Base-by-base conservation (phyloP, 2,888 invertebrate genomes). In the Drymonia ruficornis region DNA sequence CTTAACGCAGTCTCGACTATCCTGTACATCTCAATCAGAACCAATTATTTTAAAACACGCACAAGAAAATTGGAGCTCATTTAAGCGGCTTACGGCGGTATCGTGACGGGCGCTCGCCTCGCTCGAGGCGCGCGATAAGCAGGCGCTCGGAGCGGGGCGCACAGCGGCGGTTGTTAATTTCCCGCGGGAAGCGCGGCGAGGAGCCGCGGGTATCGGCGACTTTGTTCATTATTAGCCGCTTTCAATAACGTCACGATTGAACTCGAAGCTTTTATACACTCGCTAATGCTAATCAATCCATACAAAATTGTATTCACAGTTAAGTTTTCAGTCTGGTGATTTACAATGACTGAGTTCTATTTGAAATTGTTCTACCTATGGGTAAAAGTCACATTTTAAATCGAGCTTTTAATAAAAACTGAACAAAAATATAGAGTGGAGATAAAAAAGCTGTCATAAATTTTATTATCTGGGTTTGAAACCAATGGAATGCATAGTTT, bases 201-300 rank as follows among this genome's bases (percentile, higher is more conserved):
- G 15, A 7, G 40, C 16, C 40, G 40, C 40, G 16, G 18, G 13
- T 43, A 13, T 43, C 23, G 43, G 43, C 43, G 43, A 43, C 43
- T 23, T 19, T 43, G 43, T 43, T 43, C 43, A 43, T 43, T 43
- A 43, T 43, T 43, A 43, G 43, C 19, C 19, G 43, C 43, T 43
- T 43, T 13, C 19, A 43, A 43, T 43, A 43, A 19, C 43, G 19
- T 11, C 43, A 12, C 9, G 43, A 43, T 43, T 43, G 43, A 19
- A 23, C 7, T 11, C 40, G 40, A 40, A 11, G 16, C 40, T 40
- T 16, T 16, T 8, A 40, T 16, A 16, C 16, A 16, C 43, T 43
- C 43, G 19, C 43, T 43, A 19, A 19, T 19, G 13, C 43, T 2
- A 23, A 19, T 43, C 19, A 43, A 18, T 42, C 16, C 8, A 42